Percentiles rank a stretch among this genome's conserved stretches.
These are phyloP conservation scores for Pangasius sanitwongsei DNA, from an alignment of 2,797 vertebrate genomes.

Conservation along the genomic window DNA sequence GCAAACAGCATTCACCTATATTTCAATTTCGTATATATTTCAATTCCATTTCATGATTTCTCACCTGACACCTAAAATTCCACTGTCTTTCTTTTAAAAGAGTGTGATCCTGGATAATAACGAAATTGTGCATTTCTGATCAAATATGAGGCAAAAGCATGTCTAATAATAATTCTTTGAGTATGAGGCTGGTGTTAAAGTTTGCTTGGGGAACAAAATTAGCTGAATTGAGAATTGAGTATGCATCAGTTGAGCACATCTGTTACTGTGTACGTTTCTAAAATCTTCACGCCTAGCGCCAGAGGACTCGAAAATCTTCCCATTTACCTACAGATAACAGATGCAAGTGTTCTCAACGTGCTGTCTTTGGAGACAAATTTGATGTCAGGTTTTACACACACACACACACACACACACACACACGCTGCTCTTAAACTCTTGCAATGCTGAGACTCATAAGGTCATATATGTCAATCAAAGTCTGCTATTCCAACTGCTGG, in stretches of 20 bases:
- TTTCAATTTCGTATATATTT: too few species aligned
- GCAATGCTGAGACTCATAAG: slow-evolving; percentile 25
- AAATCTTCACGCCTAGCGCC: background rate
- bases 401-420: background rate
- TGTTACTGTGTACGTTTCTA: background rate
- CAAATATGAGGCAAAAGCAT: background rate
- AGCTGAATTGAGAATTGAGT: background rate
- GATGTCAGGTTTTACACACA: background rate
- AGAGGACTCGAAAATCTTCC: background rate
- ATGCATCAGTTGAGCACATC: background rate
- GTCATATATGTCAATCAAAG: slow-evolving; percentile 41
- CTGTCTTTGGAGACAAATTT: background rate
- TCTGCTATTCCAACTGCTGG: slow-evolving; percentile 12
- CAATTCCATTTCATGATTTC: background rate
- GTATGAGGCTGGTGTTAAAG: background rate
- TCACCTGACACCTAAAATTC: background rate
- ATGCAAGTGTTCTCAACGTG: background rate
- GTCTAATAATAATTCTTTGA: background rate
- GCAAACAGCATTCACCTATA: too few species aligned
- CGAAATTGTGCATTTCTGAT: background rate
- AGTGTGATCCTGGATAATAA: background rate
- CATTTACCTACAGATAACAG: background rate
- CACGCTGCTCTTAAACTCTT: background rate
- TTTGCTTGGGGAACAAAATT: background rate
- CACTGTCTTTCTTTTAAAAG: background rate